phyloP scores from a whole-genome alignment of 2,113 vertebrate species.

The Elephantulus edwardii region DNA sequence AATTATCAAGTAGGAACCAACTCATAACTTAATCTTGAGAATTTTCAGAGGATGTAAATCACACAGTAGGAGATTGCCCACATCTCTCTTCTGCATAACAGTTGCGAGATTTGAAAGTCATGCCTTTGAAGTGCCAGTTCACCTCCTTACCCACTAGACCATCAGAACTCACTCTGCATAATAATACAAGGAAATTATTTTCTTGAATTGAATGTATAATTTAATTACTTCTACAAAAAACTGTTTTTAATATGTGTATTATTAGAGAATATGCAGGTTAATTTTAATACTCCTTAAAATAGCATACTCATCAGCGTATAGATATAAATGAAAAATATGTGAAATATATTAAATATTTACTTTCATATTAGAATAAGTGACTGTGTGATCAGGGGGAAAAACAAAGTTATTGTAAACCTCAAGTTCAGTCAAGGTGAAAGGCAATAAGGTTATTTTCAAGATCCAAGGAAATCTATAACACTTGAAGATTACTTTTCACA shows the following conservation, averaged over 20 bases:
- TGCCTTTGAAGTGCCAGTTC: too few relatives aligned
- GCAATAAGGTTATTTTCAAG: conserved; percentile 61
- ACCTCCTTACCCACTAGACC: too few relatives aligned
- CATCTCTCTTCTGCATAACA: too few relatives aligned
- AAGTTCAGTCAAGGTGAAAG: conserved; percentile 68
- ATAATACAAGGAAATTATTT: not conserved
- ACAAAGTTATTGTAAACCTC: conserved; percentile 39
- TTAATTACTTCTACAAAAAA: not conserved
- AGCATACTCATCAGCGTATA: not conserved
- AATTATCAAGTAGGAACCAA: too few relatives aligned
- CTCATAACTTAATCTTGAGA: too few relatives aligned
- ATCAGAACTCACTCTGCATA: not conserved
- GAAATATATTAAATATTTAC: not conserved
- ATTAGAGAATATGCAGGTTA: not conserved
- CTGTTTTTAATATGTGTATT: not conserved
- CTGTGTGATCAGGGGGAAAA: not conserved
- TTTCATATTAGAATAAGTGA: not conserved
- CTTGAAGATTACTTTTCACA: conserved; percentile 76
- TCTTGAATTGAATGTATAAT: not conserved
- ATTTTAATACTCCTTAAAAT: not conserved
- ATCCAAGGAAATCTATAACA: conserved; percentile 54
- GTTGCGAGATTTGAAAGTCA: too few relatives aligned
- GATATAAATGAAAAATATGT: not conserved
- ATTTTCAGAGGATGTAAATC: too few relatives aligned
- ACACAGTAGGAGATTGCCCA: too few relatives aligned